Conservation (phyloP, 2,888 invertebrate genomes). For the Dysmachus trigonus region DNA sequence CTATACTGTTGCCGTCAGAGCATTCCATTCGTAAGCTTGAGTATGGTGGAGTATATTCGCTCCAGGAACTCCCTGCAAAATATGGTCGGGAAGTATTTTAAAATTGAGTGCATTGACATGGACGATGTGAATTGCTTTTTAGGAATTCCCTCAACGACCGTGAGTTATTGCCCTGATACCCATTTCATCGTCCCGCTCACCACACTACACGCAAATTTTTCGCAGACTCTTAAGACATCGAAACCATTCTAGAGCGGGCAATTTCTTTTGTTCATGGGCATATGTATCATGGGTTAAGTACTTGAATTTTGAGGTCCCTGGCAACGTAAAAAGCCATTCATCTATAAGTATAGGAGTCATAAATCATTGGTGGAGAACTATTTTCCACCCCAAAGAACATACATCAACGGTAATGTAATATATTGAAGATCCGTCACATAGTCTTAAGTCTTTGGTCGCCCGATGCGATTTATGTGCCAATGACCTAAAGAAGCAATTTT, state of each 20-base stretch:
- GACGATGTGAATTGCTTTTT: background rate
- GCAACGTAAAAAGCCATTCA: background rate
- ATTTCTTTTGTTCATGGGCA: background rate
- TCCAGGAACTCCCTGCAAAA: background rate
- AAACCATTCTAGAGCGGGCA: background rate
- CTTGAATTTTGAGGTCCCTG: background rate
- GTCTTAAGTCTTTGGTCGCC: background rate
- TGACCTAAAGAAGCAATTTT: background rate
- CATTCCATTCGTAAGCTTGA: background rate
- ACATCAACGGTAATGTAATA: background rate
- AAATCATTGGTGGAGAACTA: background rate
- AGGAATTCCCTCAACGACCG: background rate
- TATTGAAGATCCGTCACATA: background rate
- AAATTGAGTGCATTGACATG: background rate
- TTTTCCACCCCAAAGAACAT: background rate
- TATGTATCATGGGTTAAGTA: background rate
- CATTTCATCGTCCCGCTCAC: background rate
- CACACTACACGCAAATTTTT: background rate
- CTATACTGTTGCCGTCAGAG: background rate
- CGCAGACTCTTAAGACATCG: background rate
- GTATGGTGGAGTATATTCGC: background rate
- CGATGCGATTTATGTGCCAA: background rate
- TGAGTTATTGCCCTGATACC: background rate
- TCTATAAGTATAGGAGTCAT: background rate
- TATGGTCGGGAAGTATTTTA: background rate